Evolutionary conservation across 2,888 invertebrate species (phyloP).

Genomic region (Thyatira batis): DNA sequence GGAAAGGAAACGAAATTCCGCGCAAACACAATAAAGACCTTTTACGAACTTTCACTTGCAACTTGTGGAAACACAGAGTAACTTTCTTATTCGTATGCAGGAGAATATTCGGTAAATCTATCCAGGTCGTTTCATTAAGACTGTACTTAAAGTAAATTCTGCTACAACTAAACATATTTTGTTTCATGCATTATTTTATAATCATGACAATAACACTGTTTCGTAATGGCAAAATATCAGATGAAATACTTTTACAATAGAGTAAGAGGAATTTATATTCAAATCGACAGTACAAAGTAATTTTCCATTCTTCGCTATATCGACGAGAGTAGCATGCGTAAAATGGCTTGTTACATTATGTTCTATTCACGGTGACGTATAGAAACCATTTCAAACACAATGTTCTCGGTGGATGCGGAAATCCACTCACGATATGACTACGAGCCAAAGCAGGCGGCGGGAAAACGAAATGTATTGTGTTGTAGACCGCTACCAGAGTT

Average conservation of each 20-base stretch:
- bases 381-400: slow-evolving; percentile 53
- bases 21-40: slow-evolving; percentile 58
- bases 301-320: slow-evolving; percentile 29
- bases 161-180: neutral
- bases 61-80: slow-evolving; percentile 28
- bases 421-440: slow-evolving; percentile 67
- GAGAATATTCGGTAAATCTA: neutral
- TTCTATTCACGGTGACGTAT: slow-evolving; percentile 43
- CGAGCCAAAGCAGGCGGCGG: slow-evolving; percentile 33
- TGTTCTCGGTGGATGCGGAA: slow-evolving; percentile 57
- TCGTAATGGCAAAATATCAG: neutral
- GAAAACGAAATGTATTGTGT: slow-evolving; percentile 47
- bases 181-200: too few species aligned
- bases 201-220: too few species aligned
- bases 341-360: slow-evolving; percentile 54
- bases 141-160: too few species aligned
- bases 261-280: neutral
- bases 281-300: slow-evolving; percentile 15
- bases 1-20: slow-evolving; percentile 54
- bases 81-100: slow-evolving; percentile 28
- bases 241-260: neutral
- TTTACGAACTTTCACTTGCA: slow-evolving; percentile 52
- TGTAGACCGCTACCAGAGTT: slow-evolving; percentile 16
- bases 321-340: slow-evolving; percentile 36
- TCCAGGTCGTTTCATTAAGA: slow-evolving; percentile 1